Percentiles rank a stretch among this genome's conserved stretches.
phyloP scores from a whole-genome alignment of 1,140 invertebrate genomes.

The Ceratosolen solmsi region DNA sequence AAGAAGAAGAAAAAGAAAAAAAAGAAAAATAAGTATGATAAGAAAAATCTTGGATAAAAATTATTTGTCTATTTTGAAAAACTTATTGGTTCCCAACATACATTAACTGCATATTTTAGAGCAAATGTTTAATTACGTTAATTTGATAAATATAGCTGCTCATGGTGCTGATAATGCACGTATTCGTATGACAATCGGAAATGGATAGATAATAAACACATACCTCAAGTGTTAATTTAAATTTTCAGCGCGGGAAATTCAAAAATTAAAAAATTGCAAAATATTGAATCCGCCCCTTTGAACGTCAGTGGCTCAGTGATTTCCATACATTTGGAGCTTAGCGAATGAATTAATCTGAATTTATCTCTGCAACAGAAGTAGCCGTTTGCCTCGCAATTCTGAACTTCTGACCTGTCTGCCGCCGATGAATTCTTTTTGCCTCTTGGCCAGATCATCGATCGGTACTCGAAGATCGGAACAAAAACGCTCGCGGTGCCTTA shows the following conservation, averaged over 20 bases:
- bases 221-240: no score
- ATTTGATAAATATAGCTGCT: no score
- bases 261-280: neutral
- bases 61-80: no score
- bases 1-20: no score
- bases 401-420: slow-evolving; percentile 61
- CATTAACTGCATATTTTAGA: no score
- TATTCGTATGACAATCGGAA: no score
- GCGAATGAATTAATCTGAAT: slow-evolving; percentile 58
- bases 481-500: slow-evolving; percentile 27
- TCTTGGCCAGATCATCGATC: slow-evolving; percentile 57
- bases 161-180: no score
- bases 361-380: slow-evolving; percentile 54
- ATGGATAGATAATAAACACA: no score
- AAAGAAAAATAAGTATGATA: no score
- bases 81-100: no score
- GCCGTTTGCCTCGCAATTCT: slow-evolving; percentile 27
- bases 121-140: no score
- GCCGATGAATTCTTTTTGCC: slow-evolving; percentile 59
- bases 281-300: slow-evolving; percentile 47
- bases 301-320: neutral
- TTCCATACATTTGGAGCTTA: slow-evolving; percentile 14
- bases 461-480: slow-evolving; percentile 54
- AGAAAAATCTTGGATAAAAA: no score
- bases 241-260: slow-evolving; percentile 39